Evolutionary conservation across 2,888 invertebrate species (phyloP), one percentile per base, ranked within the genome.

Genomic region (Caenorhabditis japonica): DNA sequence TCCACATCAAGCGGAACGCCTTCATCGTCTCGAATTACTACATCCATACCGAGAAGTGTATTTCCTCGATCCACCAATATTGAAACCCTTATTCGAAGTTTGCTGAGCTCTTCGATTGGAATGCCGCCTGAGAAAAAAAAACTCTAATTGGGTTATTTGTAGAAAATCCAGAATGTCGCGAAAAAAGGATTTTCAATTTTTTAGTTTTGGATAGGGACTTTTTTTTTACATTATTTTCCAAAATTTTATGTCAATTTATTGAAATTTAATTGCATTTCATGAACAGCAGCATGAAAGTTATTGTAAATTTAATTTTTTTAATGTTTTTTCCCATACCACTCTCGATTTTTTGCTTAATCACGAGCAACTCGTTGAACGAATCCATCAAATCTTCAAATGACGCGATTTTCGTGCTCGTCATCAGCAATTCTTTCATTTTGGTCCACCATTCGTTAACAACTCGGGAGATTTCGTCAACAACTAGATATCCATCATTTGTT

Each of bases 21-120:
- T 8, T 66, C 70, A 23, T 72, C 69, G 13, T 76, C 68, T n/a
- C 80, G 66, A 15, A 80, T 77, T 7, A 73, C 47, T 8, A 80
- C 75, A 34, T 76, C 74, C 17, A 78, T 53, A 27, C 71, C 70
- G 33, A 76, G 66, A 7, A 78, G 46, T 23, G 61, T 76, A 33
- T 79, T 77, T 4, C 77, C 82, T 27, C 73, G 39, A 47, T 82
- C 82, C 5, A 82, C 74, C 25, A 68, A 56, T 15, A 44, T 51
- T 5, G 77, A 68, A 0, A 79, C 72, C n/a, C 59, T 41, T n/a
- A 58, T 47, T 39, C 77, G 19, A 8, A 82, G 44, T 12, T 56
- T 47, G 43, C 56, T 77, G n/a, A 82, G 38, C 25, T 79, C 77
- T 46, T 79, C 77, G 0, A 61, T 60, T 5, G 82, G 82, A 7